Base-by-base conservation (phyloP, 2,113 vertebrate species). In the Siniperca knerii region DNA sequence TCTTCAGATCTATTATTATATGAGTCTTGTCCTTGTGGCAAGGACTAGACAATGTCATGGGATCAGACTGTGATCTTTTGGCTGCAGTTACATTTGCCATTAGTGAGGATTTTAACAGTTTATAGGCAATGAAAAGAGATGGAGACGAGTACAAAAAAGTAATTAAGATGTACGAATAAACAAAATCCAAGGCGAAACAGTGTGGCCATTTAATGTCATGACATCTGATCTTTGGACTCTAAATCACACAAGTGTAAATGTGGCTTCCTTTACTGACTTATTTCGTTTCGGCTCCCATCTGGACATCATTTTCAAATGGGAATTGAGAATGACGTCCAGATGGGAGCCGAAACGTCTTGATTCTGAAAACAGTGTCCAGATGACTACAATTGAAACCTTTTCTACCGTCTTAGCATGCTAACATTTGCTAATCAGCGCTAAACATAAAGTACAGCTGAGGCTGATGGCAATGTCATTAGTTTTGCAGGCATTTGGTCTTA, bases 1-100 rank as follows among this genome's bases (percentile, higher is more conserved):
- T 58, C 69, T 76, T 62, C 61, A 81, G 57, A 64, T 81, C 57
- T 1, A 9, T 87, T 21, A 66, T 80, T 54, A 77, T 52, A 33
- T 8, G 35, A 72, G 81, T 65, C 35, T n/a, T 46, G 87, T 89
- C 88, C 87, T 84, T 89, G 68, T 75, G n/a, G 4, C 12, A 78
- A 89, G 54, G 77, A 87, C 82, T 78, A 87, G 84, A 90, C 82
- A 90, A 90, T 81, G 80, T 84, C 87, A 77, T 44, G 9, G 40
- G 48, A 86, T 79, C 79, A 78, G 86, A 86, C 69, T 44, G 52
- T 62, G 70, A 83, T 77, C 76, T 86, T 75, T 79, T 52, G 55
- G 46, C 71, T 65, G 87, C 60, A 67, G 42, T 61, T 79, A 76
- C 50, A 78, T 86, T 82, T 48, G 11, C 44, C 85, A 84, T 90